Evolutionary conservation across 2,888 invertebrate genomes (phyloP), one percentile per base, ranked within the genome.

Genomic region (Aromia moschata): DNA sequence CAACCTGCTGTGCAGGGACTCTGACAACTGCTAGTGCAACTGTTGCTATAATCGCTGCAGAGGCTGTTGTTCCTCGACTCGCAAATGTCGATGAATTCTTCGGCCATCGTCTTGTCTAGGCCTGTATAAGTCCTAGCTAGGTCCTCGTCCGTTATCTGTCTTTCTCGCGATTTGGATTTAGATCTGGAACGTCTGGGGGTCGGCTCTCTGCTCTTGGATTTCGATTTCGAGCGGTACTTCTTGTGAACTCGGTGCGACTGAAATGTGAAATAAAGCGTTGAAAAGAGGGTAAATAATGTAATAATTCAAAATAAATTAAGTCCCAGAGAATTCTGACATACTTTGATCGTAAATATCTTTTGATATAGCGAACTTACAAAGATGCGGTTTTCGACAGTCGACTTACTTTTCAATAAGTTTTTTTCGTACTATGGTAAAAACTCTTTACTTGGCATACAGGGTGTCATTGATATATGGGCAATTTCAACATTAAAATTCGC

Each of bases 61-160:
- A 78, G 67, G 62, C 76, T 77, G 55, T 72, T 74, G 12, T 86
- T 80, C 69, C 80, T 84, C 76, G 84, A 84, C 74, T 86, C 85
- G 74, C 86, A 86, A 49, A 85, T 86, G 44, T 85, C 85, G 67
- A 87, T 87, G 77, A 86, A 87, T 78, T 87, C 86, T 75, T 87
- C 87, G 9, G 87, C 87, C 74, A 87, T 86, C 2, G 84, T 81
- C 65, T 86, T 83, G 76, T 87, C 87, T 30, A 86, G 79, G 0
- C 86, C 87, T 0, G 87, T 87, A 76, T 87, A 87, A 0, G 86
- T 86, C 61, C 83, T 79, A 68, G 83, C 84, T 25, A 86, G 83
- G 33, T 86, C 86, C 38, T 81, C 83, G 58, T 84, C 84, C 53
- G 68, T 70, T 60, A 74, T 70, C 59, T 65, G 58, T 33, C 45